Conservation (phyloP, 2,113 vertebrate genomes). For the Paralichthys olivaceus region DNA sequence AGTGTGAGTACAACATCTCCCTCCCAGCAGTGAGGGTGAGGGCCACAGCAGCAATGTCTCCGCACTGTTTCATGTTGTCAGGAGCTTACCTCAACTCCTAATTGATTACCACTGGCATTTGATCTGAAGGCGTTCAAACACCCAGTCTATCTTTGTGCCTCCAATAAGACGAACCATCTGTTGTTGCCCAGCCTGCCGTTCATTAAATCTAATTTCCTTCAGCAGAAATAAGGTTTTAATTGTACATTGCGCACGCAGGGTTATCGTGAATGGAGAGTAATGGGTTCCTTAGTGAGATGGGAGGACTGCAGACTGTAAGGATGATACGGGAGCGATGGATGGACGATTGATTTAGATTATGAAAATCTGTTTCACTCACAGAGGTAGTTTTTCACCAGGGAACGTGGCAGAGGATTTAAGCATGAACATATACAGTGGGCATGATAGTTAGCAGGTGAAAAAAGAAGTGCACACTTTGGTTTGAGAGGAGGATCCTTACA, state of each 20-base stretch:
- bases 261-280: slow-evolving; percentile 64
- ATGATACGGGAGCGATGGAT: slow-evolving; percentile 38
- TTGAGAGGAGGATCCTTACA: slow-evolving; percentile 17
- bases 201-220: slow-evolving; percentile 82
- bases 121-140: slow-evolving; percentile 83
- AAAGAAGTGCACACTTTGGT: slow-evolving; percentile 32
- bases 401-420: slow-evolving; percentile 42
- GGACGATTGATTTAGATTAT: slow-evolving; percentile 64
- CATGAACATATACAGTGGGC: slow-evolving; percentile 14
- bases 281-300: slow-evolving; percentile 66
- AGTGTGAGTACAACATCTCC: slow-evolving; percentile 40
- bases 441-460: slow-evolving; percentile 53
- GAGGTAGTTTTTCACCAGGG: slow-evolving; percentile 48
- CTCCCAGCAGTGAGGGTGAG: slow-evolving; percentile 58
- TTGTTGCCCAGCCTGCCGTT: slow-evolving; percentile 77
- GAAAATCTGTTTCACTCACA: slow-evolving; percentile 42
- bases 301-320: slow-evolving; percentile 53
- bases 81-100: slow-evolving; percentile 74
- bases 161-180: slow-evolving; percentile 83
- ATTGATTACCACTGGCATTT: slow-evolving; percentile 83
- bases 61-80: slow-evolving; percentile 66
- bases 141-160: slow-evolving; percentile 79
- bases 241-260: slow-evolving; percentile 63
- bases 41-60: slow-evolving; percentile 36
- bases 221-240: slow-evolving; percentile 80